Evolutionary conservation across 2,797 vertebrate genomes (phyloP).

Genomic region (Erithacus rubecula): DNA sequence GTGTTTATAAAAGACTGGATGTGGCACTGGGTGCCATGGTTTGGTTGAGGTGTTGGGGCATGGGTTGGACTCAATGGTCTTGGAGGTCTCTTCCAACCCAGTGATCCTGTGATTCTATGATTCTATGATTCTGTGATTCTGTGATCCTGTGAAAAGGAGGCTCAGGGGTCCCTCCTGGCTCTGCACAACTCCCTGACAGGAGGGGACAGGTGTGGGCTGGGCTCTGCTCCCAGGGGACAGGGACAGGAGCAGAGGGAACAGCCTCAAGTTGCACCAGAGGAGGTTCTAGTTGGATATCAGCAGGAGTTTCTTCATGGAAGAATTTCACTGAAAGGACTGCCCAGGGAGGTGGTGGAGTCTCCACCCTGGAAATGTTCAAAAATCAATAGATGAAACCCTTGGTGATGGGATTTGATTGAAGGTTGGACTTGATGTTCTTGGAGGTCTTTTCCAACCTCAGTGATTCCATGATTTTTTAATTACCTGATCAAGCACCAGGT

Average conservation of each 20-base stretch:
- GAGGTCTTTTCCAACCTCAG: neutral
- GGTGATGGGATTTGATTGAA: neutral
- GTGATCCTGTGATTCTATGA: no score
- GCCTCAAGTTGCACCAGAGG: accelerated
- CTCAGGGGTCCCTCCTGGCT: neutral
- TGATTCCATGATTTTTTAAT: neutral
- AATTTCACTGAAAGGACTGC: neutral
- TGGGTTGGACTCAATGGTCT: no score
- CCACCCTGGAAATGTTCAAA: neutral
- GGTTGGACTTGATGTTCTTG: neutral
- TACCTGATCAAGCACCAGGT: neutral
- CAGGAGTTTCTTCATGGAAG: neutral
- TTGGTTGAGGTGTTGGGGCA: no score
- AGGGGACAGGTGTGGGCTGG: neutral
- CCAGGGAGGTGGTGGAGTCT: neutral
- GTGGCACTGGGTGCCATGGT: no score
- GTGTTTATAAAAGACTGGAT: no score
- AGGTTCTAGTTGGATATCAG: accelerated
- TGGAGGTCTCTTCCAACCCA: no score
- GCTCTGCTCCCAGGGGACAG: neutral
- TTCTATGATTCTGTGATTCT: no score
- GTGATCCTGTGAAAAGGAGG: neutral
- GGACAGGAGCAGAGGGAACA: neutral
- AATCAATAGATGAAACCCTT: no score
- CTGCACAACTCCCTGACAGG: neutral